Base-by-base conservation (phyloP, 2,888 invertebrate species). In the Omphaloscelis lunosa region DNA sequence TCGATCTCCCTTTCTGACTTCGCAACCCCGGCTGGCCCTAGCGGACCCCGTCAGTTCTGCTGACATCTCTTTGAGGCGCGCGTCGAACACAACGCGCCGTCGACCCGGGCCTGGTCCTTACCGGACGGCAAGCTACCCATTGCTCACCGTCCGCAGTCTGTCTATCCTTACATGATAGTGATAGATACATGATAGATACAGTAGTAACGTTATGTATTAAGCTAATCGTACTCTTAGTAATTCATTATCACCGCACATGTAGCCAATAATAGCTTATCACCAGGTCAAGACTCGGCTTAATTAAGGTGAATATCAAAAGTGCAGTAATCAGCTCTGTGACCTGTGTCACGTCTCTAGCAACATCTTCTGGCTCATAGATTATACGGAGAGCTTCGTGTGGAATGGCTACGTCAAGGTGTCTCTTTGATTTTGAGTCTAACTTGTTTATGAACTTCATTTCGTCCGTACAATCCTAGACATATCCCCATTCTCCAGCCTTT, bases 261-360 rank as follows among this genome's bases (percentile, higher is more conserved):
- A 45, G 65, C 48, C 65, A 78, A 66, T 83, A 82, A 82, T 72
- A 83, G 53, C 34, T 63, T 81, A 85, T 76, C 75, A 45, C 6
- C n/a, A 34, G 67, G 82, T 85, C 83, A 73, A 23, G 12, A 77
- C 9, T 15, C 45, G 15, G 11, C 34, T 61, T 72, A 74, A 83
- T 86, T 83, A 74, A 83, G 86, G 86, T 83, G 39, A 67, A 68
- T 67, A 56, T 58, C 65, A 17, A 77, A 83, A 77, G 9, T 34
- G 63, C 61, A 39, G 58, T 78, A 74, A 86, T 75, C 74, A 78
- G 45, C 34, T 67, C 5, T 58, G 39, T 73, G 72, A 73, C 66
- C 61, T 66, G 1, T 72, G 41, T 72, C 86, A 85, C 77, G 70
- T 73, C 65, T 51, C 39, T 23, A 53, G 62, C 62, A 45, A 58